A percentile compares a stretch with the other conserved stretches of the same genome.
Conservation (phyloP, 2,797 vertebrate species). For the Scleropages formosus region DNA sequence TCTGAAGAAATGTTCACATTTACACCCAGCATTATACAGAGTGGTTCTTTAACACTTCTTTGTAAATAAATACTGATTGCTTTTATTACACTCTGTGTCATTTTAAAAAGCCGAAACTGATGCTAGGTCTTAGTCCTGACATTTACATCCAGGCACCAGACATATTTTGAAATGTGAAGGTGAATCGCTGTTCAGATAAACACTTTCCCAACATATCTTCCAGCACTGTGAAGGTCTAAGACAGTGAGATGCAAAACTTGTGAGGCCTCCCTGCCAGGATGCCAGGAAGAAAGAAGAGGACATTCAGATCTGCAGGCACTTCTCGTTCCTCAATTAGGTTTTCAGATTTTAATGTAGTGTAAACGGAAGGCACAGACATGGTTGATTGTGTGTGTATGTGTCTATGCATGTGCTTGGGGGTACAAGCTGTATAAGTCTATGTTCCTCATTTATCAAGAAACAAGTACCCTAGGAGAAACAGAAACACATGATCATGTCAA, state of each 20-base stretch:
- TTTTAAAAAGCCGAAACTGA: background rate
- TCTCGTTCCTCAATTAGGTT: constrained; percentile 21
- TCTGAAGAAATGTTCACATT: too few relatives aligned
- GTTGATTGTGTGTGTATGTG: constrained; percentile 10
- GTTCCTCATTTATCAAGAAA: background rate
- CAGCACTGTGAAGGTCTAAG: background rate
- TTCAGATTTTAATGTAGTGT: constrained; percentile 23
- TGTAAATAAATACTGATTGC: constrained; percentile 14
- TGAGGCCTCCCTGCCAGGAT: constrained; percentile 21
- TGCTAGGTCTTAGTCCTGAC: background rate
- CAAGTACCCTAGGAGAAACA: background rate
- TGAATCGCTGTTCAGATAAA: too few relatives aligned
- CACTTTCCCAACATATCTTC: too few relatives aligned
- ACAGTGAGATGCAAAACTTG: constrained; percentile 6
- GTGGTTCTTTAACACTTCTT: constrained; percentile 14
- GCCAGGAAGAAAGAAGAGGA: constrained; percentile 22
- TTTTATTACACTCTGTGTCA: background rate
- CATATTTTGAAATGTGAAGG: too few relatives aligned
- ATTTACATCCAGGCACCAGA: background rate
- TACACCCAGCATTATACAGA: background rate
- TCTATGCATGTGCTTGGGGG: constrained; percentile 35
- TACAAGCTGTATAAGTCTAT: background rate
- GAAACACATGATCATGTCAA: background rate
- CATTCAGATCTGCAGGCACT: constrained; percentile 4
- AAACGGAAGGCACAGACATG: constrained; percentile 32